Base-by-base conservation (phyloP, 2,797 vertebrate genomes). In the Muscicapa striata region DNA sequence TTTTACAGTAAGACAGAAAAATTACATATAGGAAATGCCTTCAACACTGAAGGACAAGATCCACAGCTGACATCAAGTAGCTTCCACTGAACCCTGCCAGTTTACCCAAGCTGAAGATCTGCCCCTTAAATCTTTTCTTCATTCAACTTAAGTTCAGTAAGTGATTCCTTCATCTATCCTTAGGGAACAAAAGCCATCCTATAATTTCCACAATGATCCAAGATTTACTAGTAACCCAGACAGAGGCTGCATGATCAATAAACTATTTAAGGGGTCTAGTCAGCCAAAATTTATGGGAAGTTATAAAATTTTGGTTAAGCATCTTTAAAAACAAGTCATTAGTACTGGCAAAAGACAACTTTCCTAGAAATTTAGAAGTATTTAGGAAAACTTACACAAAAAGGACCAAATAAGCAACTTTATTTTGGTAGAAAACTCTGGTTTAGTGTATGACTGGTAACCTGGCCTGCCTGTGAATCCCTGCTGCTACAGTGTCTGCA, bases 381-480 rank as follows among this genome's bases (percentile, higher is more conserved):
- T 95, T 98, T 97, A 98, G 97, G 96, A 98, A 98, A 98, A 97
- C 95, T 93, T 97, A 97, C 88, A 96, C 91, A 97, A 97, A 97
- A 97, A 91, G 93, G 95, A 97, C 96, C 96, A 96, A 97, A 97
- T 91, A 96, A 95, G 91, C 90, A 89, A 90, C 57, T 96, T 89
- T 41, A 85, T 96, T 97, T 93, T 94, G 97, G 94, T 97, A 97
- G 93, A 96, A 98, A 98, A 97, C 43, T 80, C 95, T 89, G 85
- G 11, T 95, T 91, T 83, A 95, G 83, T 93, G 80, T 79, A 45
- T 61, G 69, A 62, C 61, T 76, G 36, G 27, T 77, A 34, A 82
- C 18, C 26, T 84, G 86, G 66, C 66, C 70, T n/a, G 17, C 49
- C 81, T 91, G 41, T 86, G 86, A 91, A 84, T 84, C 84, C 45